phyloP scores from a whole-genome alignment of 2,797 vertebrate species.

The Myotis myotis region DNA sequence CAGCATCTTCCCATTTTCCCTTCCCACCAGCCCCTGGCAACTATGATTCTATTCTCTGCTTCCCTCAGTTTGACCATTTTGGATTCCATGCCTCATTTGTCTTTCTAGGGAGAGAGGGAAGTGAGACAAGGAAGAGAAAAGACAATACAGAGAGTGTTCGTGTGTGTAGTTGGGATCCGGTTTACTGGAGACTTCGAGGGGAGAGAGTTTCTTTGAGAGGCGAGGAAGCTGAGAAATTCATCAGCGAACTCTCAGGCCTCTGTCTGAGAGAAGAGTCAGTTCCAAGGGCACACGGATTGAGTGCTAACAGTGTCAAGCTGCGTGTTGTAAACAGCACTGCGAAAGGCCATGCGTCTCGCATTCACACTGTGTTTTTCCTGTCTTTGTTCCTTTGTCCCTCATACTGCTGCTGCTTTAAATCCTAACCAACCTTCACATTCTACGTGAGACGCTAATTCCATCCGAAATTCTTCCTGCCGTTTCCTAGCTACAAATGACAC shows the following conservation, averaged over 20 bases:
- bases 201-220: background rate
- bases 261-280: conserved; percentile 32
- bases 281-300: background rate
- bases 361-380: background rate
- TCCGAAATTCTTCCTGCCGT: conserved; percentile 19
- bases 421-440: conserved; percentile 6
- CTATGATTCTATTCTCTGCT: background rate
- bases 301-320: background rate
- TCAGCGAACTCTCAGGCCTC: background rate
- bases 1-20: background rate
- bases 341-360: background rate
- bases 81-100: background rate
- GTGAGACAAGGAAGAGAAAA: background rate
- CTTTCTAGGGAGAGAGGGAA: background rate
- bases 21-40: background rate
- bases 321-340: background rate
- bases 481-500: background rate
- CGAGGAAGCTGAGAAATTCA: conserved; percentile 1
- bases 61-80: background rate
- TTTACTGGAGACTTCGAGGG: background rate
- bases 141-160: background rate
- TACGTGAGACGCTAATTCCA: conserved; percentile 11
- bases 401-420: conserved; percentile 44
- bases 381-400: background rate
- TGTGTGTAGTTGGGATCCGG: background rate